Evolutionary conservation across 2,113 vertebrate genomes (phyloP).

Genomic region (Marmota flaviventris): DNA sequence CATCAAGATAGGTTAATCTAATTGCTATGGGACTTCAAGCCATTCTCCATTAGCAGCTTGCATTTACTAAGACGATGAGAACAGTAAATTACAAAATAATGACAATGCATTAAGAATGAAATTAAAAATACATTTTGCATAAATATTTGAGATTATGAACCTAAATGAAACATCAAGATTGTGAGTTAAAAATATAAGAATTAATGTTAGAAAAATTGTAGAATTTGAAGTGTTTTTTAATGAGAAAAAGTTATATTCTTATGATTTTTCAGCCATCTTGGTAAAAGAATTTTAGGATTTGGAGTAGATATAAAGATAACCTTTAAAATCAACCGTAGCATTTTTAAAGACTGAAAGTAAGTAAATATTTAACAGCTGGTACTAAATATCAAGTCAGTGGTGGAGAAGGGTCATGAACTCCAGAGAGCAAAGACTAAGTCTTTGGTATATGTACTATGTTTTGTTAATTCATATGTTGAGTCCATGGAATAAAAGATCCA

Average conservation of each 20-base stretch:
- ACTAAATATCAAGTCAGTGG: not conserved
- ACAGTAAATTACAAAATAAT: conserved; percentile 80
- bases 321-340: not conserved
- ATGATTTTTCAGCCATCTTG: not conserved
- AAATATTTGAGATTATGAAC: conserved; percentile 68
- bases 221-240: conserved; percentile 19
- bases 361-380: conserved; percentile 17
- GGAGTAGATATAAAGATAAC: not conserved
- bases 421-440: not conserved
- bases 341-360: not conserved
- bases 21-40: conserved; percentile 60
- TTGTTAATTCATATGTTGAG: not conserved
- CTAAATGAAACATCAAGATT: conserved; percentile 46
- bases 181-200: conserved; percentile 51
- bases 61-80: conserved; percentile 47
- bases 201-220: not conserved
- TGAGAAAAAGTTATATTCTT: conserved; percentile 16
- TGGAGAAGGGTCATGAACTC: not conserved
- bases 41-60: conserved; percentile 37
- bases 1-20: conserved; percentile 43
- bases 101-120: conserved; percentile 66
- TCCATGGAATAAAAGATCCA: not conserved
- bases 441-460: not conserved
- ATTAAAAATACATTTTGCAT: conserved; percentile 75
- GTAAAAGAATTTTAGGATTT: not conserved